Percentiles rank a stretch among this genome's conserved stretches.
Conservation (phyloP, 92 coral and sea anemone species). For the Galaxea fascicularis region DNA sequence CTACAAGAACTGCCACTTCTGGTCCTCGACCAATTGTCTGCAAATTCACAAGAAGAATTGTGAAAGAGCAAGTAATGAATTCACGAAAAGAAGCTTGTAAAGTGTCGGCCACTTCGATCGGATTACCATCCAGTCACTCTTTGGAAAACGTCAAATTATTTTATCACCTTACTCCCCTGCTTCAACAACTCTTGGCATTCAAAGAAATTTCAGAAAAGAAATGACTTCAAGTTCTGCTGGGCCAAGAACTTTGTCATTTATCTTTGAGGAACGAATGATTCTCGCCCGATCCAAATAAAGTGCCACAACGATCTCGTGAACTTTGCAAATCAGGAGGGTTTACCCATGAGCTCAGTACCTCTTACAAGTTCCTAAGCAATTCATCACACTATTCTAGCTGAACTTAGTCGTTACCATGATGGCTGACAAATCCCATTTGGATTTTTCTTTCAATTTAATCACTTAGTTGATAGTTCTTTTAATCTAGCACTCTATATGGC, state of each 20-base stretch:
- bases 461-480: constrained; percentile 39
- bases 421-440: too few species aligned
- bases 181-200: constrained; percentile 35
- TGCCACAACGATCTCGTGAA: constrained; percentile 29
- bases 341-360: too few species aligned
- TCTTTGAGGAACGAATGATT: constrained; percentile 28
- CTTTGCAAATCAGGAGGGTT: too few species aligned
- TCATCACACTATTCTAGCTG: too few species aligned
- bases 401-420: too few species aligned
- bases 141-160: constrained; percentile 26
- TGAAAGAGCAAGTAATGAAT: too few species aligned
- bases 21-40: constrained; percentile 57
- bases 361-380: too few species aligned
- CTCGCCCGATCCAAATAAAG: constrained; percentile 35
- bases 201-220: constrained; percentile 49
- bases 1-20: constrained; percentile 48
- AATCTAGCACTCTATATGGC: constrained; percentile 40
- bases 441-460: constrained; percentile 27
- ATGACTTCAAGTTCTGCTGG: constrained; percentile 50
- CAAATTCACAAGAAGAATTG: constrained; percentile 50
- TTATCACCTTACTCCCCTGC: constrained; percentile 52
- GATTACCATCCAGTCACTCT: constrained; percentile 25
- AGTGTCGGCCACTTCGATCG: constrained; percentile 38
- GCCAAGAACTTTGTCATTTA: too few species aligned
- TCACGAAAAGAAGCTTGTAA: constrained; percentile 35